phyloP scores from a whole-genome alignment of 2,888 invertebrate genomes.

The Neuroscelio doddi region DNA sequence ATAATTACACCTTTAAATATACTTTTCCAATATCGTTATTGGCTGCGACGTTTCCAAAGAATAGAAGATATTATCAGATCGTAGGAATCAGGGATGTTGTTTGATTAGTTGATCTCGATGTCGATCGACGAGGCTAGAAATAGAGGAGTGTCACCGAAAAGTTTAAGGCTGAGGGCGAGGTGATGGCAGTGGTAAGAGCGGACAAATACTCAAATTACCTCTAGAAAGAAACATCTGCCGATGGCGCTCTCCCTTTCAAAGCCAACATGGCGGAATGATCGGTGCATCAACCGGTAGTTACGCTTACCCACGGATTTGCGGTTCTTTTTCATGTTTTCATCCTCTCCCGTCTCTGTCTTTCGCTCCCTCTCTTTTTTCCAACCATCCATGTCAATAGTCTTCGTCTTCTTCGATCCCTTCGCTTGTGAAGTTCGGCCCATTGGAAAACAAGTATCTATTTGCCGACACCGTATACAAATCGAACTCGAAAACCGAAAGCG shows the following conservation, averaged over 20 bases:
- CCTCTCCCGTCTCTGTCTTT: conserved; percentile 18
- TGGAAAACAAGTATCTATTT: conserved; percentile 29
- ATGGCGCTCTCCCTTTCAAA: conserved; percentile 64
- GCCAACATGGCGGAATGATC: conserved; percentile 71
- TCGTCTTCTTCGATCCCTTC: conserved; percentile 36
- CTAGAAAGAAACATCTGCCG: conserved; percentile 62
- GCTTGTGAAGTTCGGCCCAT: conserved; percentile 44
- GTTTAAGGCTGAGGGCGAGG: conserved; percentile 5
- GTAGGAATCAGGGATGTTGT: background rate
- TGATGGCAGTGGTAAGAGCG: conserved; percentile 14
- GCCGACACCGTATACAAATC: conserved; percentile 32
- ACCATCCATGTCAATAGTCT: conserved; percentile 18
- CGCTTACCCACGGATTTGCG: conserved; percentile 70
- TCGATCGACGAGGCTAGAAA: background rate
- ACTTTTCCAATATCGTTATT: too few relatives aligned
- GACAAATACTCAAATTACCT: conserved; percentile 57
- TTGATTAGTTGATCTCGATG: background rate
- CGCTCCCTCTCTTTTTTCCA: conserved; percentile 9
- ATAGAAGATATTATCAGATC: too few relatives aligned
- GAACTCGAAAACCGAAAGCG: conserved; percentile 30
- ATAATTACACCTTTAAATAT: too few relatives aligned
- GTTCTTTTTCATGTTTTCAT: conserved; percentile 63
- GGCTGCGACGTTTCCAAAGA: too few relatives aligned
- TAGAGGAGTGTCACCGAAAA: conserved; percentile 18
- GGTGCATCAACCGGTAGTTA: conserved; percentile 69